phyloP scores from a whole-genome alignment of 1,140 invertebrate species.

The Chironomus tepperi region DNA sequence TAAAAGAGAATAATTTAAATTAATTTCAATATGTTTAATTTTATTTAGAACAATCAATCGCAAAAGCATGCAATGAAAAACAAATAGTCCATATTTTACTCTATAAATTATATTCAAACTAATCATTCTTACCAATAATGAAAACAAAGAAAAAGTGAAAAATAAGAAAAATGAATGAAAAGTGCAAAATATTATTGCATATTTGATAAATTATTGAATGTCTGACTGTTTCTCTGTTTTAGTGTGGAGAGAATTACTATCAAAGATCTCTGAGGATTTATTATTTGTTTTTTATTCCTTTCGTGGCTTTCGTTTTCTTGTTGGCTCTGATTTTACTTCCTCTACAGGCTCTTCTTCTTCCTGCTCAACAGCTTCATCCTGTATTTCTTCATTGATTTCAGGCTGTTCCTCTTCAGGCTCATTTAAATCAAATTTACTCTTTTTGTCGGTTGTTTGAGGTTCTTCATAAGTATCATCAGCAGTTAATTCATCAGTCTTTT shows the following conservation, averaged over 20 bases:
- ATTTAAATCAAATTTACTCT: conserved; percentile 34
- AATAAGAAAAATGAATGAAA: not conserved
- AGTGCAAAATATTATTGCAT: not conserved
- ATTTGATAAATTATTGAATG: not conserved
- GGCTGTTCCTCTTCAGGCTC: conserved; percentile 37
- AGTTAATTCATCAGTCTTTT: conserved; percentile 51
- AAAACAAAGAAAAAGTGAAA: not conserved
- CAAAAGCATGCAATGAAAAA: no score
- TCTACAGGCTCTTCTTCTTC: conserved; percentile 25
- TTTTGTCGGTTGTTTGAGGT: conserved; percentile 39
- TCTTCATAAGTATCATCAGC: conserved; percentile 44
- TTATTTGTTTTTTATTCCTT: not conserved
- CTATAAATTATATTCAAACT: no score
- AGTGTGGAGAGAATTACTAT: not conserved
- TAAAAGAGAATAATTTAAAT: no score
- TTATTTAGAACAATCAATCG: no score
- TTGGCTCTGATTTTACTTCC: conserved; percentile 5
- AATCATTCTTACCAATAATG: no score
- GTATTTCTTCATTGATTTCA: not conserved
- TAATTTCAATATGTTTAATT: no score
- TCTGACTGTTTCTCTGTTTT: not conserved
- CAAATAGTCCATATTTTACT: no score
- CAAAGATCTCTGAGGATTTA: not conserved
- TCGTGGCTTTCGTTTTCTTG: conserved; percentile 2
- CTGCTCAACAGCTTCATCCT: conserved; percentile 17